Evolutionary conservation across 2,113 vertebrate genomes (phyloP), one percentile per base, ranked within the genome.

Genomic region (Scomber colias): DNA sequence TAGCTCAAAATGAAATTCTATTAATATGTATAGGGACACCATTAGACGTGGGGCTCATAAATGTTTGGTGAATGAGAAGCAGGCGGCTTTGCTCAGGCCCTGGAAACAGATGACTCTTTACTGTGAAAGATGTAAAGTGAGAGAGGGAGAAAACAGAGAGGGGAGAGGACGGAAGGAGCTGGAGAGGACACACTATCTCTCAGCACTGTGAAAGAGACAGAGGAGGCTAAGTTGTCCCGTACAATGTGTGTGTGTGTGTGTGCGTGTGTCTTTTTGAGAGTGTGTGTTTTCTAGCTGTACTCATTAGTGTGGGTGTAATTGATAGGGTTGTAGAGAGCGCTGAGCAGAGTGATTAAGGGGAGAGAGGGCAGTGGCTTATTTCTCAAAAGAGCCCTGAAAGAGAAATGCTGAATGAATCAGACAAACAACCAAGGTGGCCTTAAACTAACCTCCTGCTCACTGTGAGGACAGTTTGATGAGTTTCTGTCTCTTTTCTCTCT

Each of bases 271-370:
- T 64, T 51, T 68, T 62, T 48, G 60, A n/a, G 76, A 55, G 81
- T 87, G 90, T 80, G 77, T 83, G 21, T 21, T 21, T 82, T 68
- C 80, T 80, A 83, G 88, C 79, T 57, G 71, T 79, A 77, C 90
- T 94, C 90, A 92, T 94, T 95, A 92, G 87, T 89, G 81, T 87
- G 84, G 88, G 88, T 89, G 90, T 92, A 94, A 93, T 93, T 93
- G 93, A 95, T 92, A 92, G 89, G 85, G 86, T 93, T 90, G 84
- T 86, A 82, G 84, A 92, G 90, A 93, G 86, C 77, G 35, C 92
- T 91, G 94, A 93, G 93, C 89, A 84, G 85, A 92, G 90, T 90
- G 90, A 94, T 91, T 89, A 84, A 91, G 82, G 85, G 76, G 76
- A 80, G 73, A 81, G 81, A 86, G 91, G 89, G 79, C 89, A 87